Base-by-base conservation (phyloP, 2,113 vertebrate species). In the Vicugna pacos region DNA sequence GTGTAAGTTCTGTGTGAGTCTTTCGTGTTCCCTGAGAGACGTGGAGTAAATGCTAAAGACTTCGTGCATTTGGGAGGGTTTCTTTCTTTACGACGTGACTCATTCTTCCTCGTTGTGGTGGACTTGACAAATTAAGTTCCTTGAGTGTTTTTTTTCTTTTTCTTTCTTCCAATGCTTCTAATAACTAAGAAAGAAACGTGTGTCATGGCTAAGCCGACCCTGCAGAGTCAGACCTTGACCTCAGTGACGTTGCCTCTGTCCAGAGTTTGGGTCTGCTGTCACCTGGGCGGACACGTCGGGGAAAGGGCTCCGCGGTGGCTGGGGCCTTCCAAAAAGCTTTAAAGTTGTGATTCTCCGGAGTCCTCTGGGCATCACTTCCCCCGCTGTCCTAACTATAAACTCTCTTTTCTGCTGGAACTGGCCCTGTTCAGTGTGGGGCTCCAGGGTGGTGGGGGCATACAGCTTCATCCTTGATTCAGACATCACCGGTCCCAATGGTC, bases 311-410 rank as follows among this genome's bases (percentile, higher is more conserved):
- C 5, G 28, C 24, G 50, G 30, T 30, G 42, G 19, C 15, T 22
- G 35, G n/a, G 4, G 7, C 56, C 86, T 97, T 98, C 95, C 92
- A 87, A 97, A 97, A 97, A 94, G 97, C 98, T 97, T 98, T 97
- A 98, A 98, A 95, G 80, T 50, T 4, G n/a, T 0, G 87, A 15
- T 91, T 97, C 97, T 93, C 91, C 92, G 87, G 91, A 95, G 97
- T 94, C 94, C 90, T 81, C 97, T 32, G 73, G 91, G 96, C 54
- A n/a, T 96, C 56, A 42, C 82, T 88, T 95, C 83, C 86, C 67
- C 0, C 77, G 75, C 89, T 67, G 62, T 75, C 79, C 1, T 42
- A 76, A 60, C 96, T 89, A 65, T 76, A 91, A 69, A 85, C n/a
- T 67, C 3, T 64, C 67, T n/a, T 5, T 58, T 70, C 91, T 90